Conservation (phyloP, 2,113 vertebrate genomes). For the Spilogale gracilis region DNA sequence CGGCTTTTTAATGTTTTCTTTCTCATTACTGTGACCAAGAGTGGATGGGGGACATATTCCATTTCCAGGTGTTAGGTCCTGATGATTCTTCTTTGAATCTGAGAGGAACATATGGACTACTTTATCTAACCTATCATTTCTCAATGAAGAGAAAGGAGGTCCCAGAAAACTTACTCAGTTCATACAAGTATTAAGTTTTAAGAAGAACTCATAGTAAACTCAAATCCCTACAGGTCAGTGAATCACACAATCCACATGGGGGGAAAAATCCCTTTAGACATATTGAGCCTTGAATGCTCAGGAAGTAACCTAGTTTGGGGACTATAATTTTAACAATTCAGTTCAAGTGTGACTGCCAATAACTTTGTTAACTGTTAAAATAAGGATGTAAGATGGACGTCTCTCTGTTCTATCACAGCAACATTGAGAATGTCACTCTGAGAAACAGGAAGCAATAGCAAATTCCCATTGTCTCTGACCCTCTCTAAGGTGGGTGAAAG, state of each 20-base stretch:
- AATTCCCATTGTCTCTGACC: background rate
- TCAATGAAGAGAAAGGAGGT: background rate
- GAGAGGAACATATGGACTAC: background rate
- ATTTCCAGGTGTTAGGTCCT: background rate
- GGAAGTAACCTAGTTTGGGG: background rate
- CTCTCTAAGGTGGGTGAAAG: background rate
- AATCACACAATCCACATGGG: background rate
- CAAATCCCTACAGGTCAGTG: background rate
- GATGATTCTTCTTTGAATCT: background rate
- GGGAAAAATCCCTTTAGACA: background rate
- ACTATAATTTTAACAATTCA: conserved; percentile 19
- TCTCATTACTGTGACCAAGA: background rate
- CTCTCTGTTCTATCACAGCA: background rate
- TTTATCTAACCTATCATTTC: background rate
- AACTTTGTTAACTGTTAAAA: conserved; percentile 2
- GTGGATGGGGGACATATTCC: no score
- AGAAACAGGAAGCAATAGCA: background rate
- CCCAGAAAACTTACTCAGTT: background rate
- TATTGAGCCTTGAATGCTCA: background rate
- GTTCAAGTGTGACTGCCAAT: background rate
- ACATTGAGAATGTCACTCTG: background rate
- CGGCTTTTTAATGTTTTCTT: background rate
- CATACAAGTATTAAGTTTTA: background rate
- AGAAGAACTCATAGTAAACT: background rate
- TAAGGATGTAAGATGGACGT: background rate